Evolutionary conservation across 2,888 invertebrate species (phyloP), one percentile per base, ranked within the genome.

Genomic region (Calameuta pallipes): DNA sequence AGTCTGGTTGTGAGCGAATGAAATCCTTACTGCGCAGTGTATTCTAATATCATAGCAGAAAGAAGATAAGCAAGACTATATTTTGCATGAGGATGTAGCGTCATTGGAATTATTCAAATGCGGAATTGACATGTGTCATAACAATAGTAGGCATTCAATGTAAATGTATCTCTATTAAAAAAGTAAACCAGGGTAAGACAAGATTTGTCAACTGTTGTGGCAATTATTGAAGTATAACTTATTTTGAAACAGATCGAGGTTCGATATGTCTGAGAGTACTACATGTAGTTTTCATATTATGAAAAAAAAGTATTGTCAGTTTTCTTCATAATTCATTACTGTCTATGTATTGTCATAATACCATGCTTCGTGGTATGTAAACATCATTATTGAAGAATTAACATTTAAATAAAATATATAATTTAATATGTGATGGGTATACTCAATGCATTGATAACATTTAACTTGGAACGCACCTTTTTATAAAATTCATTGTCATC

Each of bases 381-480:
- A 56, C 56, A 84, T 77, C 83, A 85, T 83, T 84, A 84, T 82
- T 77, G 81, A 85, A 83, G 81, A 76, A 85, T 82, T 84, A 82
- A 82, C 83, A 86, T 85, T 86, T 83, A 84, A 87, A 84, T 87
- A 87, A 86, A 88, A 83, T 82, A 83, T 83, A 83, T 87, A 85
- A 87, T 88, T 86, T 88, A 86, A 85, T 85, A 85, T 80, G 81
- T 82, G 85, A 56, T 9, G 56, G 2, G 56, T 56, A 23, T 9
- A 56, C 23, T 56, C 56, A 6, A 56, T 56, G 56, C 56, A 56
- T 56, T 9, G 56, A 84, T 41, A 81, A 69, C 79, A 76, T 80
- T 74, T 77, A 33, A 37, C 37, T n/a, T 33, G 33, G 15, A 78
- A 37, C 15, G 76, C 79, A 76, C 78, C 77, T 23, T 56, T 6